Percentiles rank a stretch among this genome's conserved stretches.
These are phyloP conservation scores for Dunckerocampus dactyliophorus DNA, from an alignment of 2,113 vertebrate species.

Conservation along the genomic window DNA sequence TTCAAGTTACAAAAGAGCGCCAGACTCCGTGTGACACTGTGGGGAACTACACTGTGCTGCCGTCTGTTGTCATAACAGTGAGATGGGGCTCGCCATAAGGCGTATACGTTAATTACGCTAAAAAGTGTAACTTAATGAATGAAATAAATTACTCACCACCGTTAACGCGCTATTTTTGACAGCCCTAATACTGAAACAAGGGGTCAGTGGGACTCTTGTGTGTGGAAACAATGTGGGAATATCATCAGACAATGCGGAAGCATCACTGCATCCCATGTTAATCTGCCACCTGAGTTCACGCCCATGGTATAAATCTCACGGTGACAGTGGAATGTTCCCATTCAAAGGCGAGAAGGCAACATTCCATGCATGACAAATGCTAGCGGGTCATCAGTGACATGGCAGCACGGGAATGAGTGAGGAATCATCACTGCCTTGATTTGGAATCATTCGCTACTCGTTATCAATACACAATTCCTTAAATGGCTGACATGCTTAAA, in stretches of 20 bases:
- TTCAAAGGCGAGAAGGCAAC: slow-evolving; percentile 1
- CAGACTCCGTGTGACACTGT: too few relatives aligned
- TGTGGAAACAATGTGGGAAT: slow-evolving; percentile 14
- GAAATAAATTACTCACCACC: too few relatives aligned
- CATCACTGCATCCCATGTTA: slow-evolving; percentile 34
- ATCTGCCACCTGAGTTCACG: slow-evolving; percentile 25
- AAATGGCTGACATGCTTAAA: background rate
- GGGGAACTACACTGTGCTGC: too few relatives aligned
- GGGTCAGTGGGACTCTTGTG: slow-evolving; percentile 23
- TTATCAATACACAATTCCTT: background rate
- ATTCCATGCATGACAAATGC: slow-evolving; percentile 9
- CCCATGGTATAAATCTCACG: slow-evolving; percentile 38
- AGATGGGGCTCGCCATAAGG: too few relatives aligned
- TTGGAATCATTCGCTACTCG: background rate
- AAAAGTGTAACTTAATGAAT: too few relatives aligned
- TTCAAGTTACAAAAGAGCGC: too few relatives aligned
- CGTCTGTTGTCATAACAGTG: too few relatives aligned
- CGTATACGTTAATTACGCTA: too few relatives aligned
- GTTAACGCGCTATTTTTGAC: too few relatives aligned
- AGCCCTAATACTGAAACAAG: slow-evolving; percentile 22
- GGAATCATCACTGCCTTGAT: background rate
- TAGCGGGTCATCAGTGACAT: slow-evolving; percentile 13
- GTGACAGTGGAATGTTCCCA: slow-evolving; percentile 9
- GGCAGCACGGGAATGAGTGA: background rate
- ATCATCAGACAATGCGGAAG: slow-evolving; percentile 37